phyloP scores from a whole-genome alignment of 2,888 invertebrate species.

The Limenitis camilla region DNA sequence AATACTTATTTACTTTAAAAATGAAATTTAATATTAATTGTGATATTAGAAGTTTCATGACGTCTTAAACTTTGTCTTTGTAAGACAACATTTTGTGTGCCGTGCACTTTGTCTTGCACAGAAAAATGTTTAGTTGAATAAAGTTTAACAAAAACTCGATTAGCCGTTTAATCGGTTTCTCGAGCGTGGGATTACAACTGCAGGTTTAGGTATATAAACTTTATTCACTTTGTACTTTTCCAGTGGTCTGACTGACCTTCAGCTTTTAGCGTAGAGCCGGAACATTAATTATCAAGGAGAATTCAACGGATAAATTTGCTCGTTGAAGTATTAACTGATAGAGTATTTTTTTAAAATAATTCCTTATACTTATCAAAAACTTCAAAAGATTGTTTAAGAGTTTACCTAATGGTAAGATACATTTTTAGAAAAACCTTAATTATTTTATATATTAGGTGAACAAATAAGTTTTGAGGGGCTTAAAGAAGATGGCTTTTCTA shows the following conservation, averaged over 20 bases:
- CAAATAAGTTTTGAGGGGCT: too few relatives aligned
- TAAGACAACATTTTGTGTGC: conserved; percentile 9
- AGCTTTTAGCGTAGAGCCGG: conserved; percentile 45
- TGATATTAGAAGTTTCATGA: background rate
- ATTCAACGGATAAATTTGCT: conserved; percentile 32
- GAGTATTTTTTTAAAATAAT: conserved; percentile 10
- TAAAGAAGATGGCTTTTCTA: too few relatives aligned
- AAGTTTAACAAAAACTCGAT: conserved; percentile 45
- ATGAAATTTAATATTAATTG: too few relatives aligned
- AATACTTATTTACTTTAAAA: too few relatives aligned
- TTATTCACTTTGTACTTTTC: conserved; percentile 61
- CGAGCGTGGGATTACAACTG: conserved; percentile 61
- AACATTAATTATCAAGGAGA: conserved; percentile 41
- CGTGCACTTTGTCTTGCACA: background rate
- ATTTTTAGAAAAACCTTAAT: too few relatives aligned
- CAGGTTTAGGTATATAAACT: conserved; percentile 60
- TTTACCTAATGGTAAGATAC: too few relatives aligned
- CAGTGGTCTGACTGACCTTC: conserved; percentile 51
- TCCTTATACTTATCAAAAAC: conserved; percentile 4
- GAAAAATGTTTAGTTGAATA: conserved; percentile 12
- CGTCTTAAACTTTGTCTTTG: too few relatives aligned
- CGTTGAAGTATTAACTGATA: conserved; percentile 18
- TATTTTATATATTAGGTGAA: too few relatives aligned
- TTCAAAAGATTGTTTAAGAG: too few relatives aligned
- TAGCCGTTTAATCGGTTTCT: conserved; percentile 58